Base-by-base conservation (phyloP, 1,140 invertebrate species). In the Tribolium castaneum region DNA sequence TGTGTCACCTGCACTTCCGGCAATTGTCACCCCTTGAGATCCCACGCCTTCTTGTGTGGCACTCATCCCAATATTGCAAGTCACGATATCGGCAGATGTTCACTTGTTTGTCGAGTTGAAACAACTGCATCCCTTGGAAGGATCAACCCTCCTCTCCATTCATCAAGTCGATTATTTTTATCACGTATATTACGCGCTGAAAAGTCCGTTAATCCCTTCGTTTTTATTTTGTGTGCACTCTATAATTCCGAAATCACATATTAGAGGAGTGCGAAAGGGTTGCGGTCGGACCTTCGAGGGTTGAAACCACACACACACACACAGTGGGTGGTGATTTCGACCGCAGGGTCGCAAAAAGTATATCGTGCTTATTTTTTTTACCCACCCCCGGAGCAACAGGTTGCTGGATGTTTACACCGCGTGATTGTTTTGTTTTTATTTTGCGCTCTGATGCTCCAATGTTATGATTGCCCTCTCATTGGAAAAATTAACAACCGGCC, bases 11-110 rank as follows among this genome's bases (percentile, higher is more conserved):
- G 56, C 75, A 72, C 54, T 39, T 59, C 56, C 62, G 62, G 52
- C 52, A 16, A 54, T 19, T 51, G 49, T 77, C 49, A 78, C 39
- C 77, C 76, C 59, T 78, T 73, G 52, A 50, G 50, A 14, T 73
- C 71, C 25, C 51, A 71, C 62, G 45, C 30, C 56, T 74, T 79
- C 80, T 80, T 82, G 82, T 82, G 80, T 49, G 80, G 77, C 62
- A 77, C 13, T 9, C 78, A 75, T 75, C 75, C 75, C 39, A 62
- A 80, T 83, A 83, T 83, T 79, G 82, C 82, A 81, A 83, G 82
- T 83, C 82, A 83, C 82, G 82, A 75, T 76, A 56, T 52, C 62
- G 79, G 80, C 82, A 83, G 82, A 83, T 83, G 82, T 82, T 83
- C 80, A 76, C 81, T 78, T 83, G 80, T 83, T 83, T 83, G 79